Percentiles rank a stretch among this genome's conserved stretches.
These are phyloP conservation scores for Clanis bilineata DNA, from an alignment of 2,888 invertebrate species.

Conservation along the genomic window DNA sequence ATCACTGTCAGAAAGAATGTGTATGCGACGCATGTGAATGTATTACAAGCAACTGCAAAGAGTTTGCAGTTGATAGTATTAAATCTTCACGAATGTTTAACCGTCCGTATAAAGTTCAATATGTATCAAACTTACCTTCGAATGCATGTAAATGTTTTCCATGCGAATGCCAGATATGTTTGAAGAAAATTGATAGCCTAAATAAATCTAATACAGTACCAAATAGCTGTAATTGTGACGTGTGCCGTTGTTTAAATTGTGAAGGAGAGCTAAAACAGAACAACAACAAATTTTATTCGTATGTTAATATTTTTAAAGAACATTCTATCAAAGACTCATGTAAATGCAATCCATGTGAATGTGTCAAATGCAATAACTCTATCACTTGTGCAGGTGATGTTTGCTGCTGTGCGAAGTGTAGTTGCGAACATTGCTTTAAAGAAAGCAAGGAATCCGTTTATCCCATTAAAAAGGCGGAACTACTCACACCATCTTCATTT, in stretches of 20 bases:
- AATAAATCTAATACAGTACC: background rate
- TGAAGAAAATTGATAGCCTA: constrained; percentile 16
- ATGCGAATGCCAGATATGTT: constrained; percentile 38
- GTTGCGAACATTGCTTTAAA: constrained; percentile 11
- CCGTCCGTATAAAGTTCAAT: background rate
- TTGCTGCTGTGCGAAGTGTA: constrained; percentile 9
- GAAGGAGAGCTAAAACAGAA: constrained; percentile 18
- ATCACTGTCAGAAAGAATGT: constrained; percentile 26
- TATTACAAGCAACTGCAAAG: constrained; percentile 37
- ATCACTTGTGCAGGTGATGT: constrained; percentile 15
- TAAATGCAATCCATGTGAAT: constrained; percentile 28
- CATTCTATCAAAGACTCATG: constrained; percentile 20
- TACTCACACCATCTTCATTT: constrained; percentile 16
- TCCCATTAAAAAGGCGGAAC: constrained; percentile 22
- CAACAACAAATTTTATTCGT: constrained; percentile 3
- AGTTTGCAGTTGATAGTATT: constrained; percentile 23
- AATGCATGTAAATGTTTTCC: constrained; percentile 33
- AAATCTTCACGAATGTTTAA: constrained; percentile 25
- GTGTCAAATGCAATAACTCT: constrained; percentile 25
- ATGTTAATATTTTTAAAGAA: constrained; percentile 7
- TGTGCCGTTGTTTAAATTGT: constrained; percentile 39
- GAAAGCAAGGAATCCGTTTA: constrained; percentile 18
- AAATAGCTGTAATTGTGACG: constrained; percentile 31
- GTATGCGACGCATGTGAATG: constrained; percentile 48
- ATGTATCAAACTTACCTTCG: constrained; percentile 6